Conservation (phyloP, 2,888 invertebrate species). For the Gerris lacustris region DNA sequence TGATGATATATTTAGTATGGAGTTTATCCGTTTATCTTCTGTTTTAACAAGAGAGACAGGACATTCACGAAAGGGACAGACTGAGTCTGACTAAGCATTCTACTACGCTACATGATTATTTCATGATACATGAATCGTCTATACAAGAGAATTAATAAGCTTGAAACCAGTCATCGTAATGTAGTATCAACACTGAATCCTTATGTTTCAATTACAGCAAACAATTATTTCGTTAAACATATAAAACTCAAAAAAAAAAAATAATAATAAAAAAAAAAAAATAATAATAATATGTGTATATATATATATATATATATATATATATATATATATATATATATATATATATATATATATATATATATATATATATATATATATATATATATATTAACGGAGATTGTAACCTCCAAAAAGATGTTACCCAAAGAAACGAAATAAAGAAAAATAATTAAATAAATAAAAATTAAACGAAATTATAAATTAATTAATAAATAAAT, state of each 20-base stretch:
- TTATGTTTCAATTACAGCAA: background rate
- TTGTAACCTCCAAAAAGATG: too few relatives aligned
- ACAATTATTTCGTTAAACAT: too few relatives aligned
- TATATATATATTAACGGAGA: too few relatives aligned
- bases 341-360: too few relatives aligned
- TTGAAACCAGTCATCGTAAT: background rate
- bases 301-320: too few relatives aligned
- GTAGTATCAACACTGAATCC: background rate
- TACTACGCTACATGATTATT: conserved; percentile 28
- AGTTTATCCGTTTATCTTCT: background rate
- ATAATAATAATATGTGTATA: too few relatives aligned
- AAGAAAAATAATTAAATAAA: background rate
- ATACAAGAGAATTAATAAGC: background rate
- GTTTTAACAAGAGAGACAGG: conserved; percentile 22
- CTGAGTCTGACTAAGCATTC: conserved; percentile 26
- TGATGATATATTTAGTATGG: background rate
- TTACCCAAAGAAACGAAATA: too few relatives aligned
- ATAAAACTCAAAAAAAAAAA: too few relatives aligned
- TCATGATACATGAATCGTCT: conserved; percentile 20
- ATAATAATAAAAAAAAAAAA: too few relatives aligned
- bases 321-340: too few relatives aligned
- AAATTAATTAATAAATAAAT: background rate
- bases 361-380: too few relatives aligned
- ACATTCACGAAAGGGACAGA: conserved; percentile 25
- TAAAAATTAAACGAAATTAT: background rate